Conservation (phyloP, 2,888 invertebrate genomes). For the Chrysina gloriosa region DNA sequence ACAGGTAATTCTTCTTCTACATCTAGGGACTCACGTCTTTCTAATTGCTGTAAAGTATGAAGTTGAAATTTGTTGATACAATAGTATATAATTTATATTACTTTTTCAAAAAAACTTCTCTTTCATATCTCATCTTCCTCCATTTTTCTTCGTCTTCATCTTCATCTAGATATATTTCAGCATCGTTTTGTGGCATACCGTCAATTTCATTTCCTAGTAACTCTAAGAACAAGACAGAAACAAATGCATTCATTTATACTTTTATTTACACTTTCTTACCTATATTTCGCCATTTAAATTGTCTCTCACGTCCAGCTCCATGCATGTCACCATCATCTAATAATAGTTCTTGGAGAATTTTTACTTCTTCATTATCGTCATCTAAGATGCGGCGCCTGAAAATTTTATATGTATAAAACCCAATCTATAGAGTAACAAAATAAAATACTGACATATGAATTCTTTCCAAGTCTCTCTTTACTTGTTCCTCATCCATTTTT, state of each 20-base stretch:
- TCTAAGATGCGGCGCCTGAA: constrained; percentile 83
- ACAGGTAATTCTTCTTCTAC: constrained; percentile 52
- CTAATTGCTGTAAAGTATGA: constrained; percentile 62
- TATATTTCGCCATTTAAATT: constrained; percentile 88
- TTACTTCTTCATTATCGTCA: constrained; percentile 87
- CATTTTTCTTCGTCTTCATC: constrained; percentile 80
- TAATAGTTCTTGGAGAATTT: constrained; percentile 85
- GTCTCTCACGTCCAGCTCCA: constrained; percentile 78
- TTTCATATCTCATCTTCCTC: constrained; percentile 82
- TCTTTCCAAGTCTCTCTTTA: constrained; percentile 82
- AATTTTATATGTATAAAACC: constrained; percentile 12
- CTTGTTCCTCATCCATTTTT: constrained; percentile 80
- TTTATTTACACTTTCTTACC: constrained; percentile 62
- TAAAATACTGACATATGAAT: constrained; percentile 85
- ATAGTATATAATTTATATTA: constrained; percentile 53
- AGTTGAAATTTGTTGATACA: constrained; percentile 31
- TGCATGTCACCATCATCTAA: constrained; percentile 91
- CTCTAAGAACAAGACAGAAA: constrained; percentile 41
- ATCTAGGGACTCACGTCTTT: constrained; percentile 55
- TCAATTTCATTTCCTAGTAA: constrained; percentile 42
- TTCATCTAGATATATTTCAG: constrained; percentile 70
- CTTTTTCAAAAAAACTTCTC: constrained; percentile 80
- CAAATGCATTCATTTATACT: not conserved
- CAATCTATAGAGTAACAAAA: constrained; percentile 1
- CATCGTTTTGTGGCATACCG: constrained; percentile 59